Evolutionary conservation across 2,797 vertebrate species (phyloP), one percentile per base, ranked within the genome.

Genomic region (Melanotaenia trifasciata): DNA sequence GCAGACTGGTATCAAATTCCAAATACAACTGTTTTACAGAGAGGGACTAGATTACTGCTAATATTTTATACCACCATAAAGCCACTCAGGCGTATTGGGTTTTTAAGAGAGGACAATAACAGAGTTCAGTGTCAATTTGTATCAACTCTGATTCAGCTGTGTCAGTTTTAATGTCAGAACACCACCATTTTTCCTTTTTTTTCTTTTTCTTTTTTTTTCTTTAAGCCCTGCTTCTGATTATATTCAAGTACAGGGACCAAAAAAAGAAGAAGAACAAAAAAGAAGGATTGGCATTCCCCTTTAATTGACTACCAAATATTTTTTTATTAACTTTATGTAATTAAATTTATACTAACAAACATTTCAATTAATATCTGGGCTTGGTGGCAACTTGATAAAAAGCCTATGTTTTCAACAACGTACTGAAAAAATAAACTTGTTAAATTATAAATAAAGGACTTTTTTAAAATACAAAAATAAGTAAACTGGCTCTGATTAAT

Each of bases 31-130:
- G 80, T 82, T 90, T 93, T 89, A 92, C 76, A 78, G 84, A 87
- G 84, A 78, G 75, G 78, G 81, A 67, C 80, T 84, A 72, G 80
- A 90, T 91, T 89, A 84, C 81, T 79, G 79, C 89, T 85, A 81
- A 82, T 53, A 86, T 83, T 92, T 90, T 85, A 92, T 88, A 77
- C 61, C 64, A 30, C 79, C 68, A 84, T 91, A 90, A 92, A 93
- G 74, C 84, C 77, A 82, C 85, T 84, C 85, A 88, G 85, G 86
- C 73, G 58, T 86, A 86, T 87, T 76, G 35, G 60, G 69, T 87
- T 90, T 93, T 92, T 88, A 89, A 85, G 84, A 89, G 86, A 63
- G 63, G 85, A 87, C 87, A 88, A 90, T 92, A 85, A 92, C 87
- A 84, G 80, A 85, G 89, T 85, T 85, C 67, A 72, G 59, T 88